Evolutionary conservation across 1,140 invertebrate genomes (phyloP).

Genomic region (Ceratitis capitata): DNA sequence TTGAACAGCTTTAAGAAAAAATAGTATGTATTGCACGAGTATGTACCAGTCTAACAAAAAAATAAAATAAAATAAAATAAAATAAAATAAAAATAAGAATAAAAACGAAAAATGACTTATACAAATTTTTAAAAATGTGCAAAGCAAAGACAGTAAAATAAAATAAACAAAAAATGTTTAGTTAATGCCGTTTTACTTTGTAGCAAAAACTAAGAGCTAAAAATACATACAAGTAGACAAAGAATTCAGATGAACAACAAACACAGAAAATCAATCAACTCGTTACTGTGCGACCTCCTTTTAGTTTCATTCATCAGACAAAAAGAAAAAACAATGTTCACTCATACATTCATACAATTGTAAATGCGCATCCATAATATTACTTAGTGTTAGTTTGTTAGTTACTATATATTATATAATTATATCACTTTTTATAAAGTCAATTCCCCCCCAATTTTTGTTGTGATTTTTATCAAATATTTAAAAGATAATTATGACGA

Average conservation of each 20-base stretch:
- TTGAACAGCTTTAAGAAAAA: background rate
- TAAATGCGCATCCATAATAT: constrained; percentile 12
- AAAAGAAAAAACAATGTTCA: background rate
- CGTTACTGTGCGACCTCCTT: background rate
- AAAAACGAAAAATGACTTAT: background rate
- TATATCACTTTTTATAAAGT: background rate
- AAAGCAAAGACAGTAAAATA: background rate
- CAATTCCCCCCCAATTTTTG: background rate
- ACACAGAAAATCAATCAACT: background rate
- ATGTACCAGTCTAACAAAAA: background rate
- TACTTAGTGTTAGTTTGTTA: constrained; percentile 11
- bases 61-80: background rate
- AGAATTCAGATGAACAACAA: background rate
- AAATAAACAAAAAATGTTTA: background rate
- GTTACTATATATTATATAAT: constrained; percentile 3
- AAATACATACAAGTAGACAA: background rate
- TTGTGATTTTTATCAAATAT: background rate
- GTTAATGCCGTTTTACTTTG: constrained; percentile 22
- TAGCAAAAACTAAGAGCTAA: constrained; percentile 2
- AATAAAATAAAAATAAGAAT: background rate
- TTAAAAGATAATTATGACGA: background rate
- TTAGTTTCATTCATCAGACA: background rate
- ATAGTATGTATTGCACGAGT: background rate
- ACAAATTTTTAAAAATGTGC: constrained; percentile 10
- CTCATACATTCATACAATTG: constrained; percentile 25